Base-by-base conservation (phyloP, 2,797 vertebrate species). In the Capromys pilorides region DNA sequence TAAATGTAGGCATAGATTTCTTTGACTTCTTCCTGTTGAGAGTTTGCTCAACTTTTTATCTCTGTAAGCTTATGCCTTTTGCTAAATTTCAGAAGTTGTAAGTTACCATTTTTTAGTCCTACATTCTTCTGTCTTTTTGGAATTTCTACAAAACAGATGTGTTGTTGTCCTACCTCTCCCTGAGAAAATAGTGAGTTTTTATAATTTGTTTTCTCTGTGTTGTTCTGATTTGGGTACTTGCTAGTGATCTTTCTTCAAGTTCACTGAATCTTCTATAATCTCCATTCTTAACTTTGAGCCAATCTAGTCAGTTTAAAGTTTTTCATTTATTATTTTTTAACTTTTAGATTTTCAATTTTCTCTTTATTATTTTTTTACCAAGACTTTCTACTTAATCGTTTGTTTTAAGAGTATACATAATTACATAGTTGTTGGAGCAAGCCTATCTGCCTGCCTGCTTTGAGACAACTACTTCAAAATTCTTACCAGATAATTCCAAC, bases 341-440 rank as follows among this genome's bases (percentile, higher is more conserved):
- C 82, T 88, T 14, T 82, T 64, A 83, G 54, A 6, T 78, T 84
- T 69, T 61, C 33, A 90, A 24, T 92, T 78, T 78, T 86, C 31
- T 91, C 51, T 91, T 91, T 51, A 12, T 84, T 83, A 33, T 83
- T 93, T 89, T 54, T 80, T 90, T 67, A 18, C 81, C 45, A 12
- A 67, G 5, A 88, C 21, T 18, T 78, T 84, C 16, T 41, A 41
- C 28, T 57, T 57, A 75, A 33, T 41, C 14, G 22, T 57, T 82
- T 51, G 45, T 88, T 73, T 90, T 18, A 88, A 82, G 31, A 84
- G 28, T 78, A 31, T 54, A 41, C 19, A 39, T 81, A 83, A 33
- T 79, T 49, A 61, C 22, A 28, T 82, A 85, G 26, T 81, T 75
- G 31, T 67, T 89, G 39, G 9, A 78, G 1, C 7, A 6, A 33